These are phyloP conservation scores for Drosophila miranda DNA, from an alignment of 1,140 invertebrate species.

Conservation along the genomic window DNA sequence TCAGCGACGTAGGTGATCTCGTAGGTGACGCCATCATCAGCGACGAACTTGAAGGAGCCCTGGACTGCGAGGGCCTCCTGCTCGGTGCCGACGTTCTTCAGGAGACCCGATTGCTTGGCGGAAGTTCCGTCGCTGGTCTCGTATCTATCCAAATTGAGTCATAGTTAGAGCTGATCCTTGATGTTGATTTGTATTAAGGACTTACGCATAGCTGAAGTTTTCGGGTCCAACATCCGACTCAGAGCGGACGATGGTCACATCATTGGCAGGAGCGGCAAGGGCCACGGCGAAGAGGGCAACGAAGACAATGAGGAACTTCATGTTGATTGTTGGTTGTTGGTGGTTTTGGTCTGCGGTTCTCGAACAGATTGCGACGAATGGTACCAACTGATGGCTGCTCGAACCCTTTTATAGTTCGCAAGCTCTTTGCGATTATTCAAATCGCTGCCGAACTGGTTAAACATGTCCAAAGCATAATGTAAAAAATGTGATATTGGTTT, in stretches of 20 bases:
- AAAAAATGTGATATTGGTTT: conserved; percentile 10
- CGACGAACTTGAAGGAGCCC: conserved; percentile 84
- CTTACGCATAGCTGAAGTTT: conserved; percentile 83
- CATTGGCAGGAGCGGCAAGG: conserved; percentile 46
- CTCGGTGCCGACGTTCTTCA: conserved; percentile 54
- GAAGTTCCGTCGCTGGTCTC: conserved; percentile 49
- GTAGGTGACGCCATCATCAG: conserved; percentile 86
- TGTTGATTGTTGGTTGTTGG: conserved; percentile 29
- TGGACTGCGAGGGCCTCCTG: conserved; percentile 83
- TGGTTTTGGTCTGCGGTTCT: conserved; percentile 23
- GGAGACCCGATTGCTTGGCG: conserved; percentile 11
- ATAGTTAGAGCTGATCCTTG: not conserved
- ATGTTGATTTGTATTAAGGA: not conserved
- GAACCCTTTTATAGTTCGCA: conserved; percentile 10
- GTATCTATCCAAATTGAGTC: conserved; percentile 27
- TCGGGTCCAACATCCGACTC: conserved; percentile 82
- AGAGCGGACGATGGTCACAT: conserved; percentile 63
- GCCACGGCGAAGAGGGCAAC: conserved; percentile 71
- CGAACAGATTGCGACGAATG: not conserved
- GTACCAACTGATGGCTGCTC: not conserved
- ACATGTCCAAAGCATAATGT: conserved; percentile 39
- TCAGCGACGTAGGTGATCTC: conserved; percentile 88
- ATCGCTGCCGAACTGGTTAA: conserved; percentile 36
- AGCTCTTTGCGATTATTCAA: too few species aligned
- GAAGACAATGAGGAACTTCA: conserved; percentile 75